Evolutionary conservation across 1,140 invertebrate species (phyloP).

Genomic region (Lysiphlebus fabarum): DNA sequence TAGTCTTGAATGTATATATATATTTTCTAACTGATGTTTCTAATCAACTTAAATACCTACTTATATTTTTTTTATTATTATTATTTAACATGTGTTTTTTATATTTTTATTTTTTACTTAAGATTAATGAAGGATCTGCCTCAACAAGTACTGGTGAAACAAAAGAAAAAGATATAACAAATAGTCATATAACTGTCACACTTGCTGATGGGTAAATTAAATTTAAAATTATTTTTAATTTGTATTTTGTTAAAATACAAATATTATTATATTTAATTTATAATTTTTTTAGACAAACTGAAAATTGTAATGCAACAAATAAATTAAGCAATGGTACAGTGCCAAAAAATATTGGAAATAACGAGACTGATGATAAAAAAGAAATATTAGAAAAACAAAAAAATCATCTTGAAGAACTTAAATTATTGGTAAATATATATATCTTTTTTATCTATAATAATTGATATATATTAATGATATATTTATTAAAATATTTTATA

Average conservation of each 20-base stretch:
- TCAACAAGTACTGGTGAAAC: constrained; percentile 45
- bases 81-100: too few species aligned
- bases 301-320: constrained; percentile 22
- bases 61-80: too few species aligned
- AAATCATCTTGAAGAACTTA: constrained; percentile 44
- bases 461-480: constrained; percentile 1
- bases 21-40: too few species aligned
- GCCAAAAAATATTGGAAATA: constrained; percentile 41
- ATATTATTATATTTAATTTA: neutral
- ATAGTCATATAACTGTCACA: constrained; percentile 51
- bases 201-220: constrained; percentile 43
- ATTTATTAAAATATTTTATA: constrained; percentile 10
- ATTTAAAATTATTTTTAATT: too few species aligned
- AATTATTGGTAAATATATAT: constrained; percentile 46
- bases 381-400: constrained; percentile 46
- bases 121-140: constrained; percentile 48
- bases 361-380: constrained; percentile 36
- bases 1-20: too few species aligned
- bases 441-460: too few species aligned
- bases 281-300: constrained; percentile 20
- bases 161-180: constrained; percentile 44
- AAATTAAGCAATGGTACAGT: constrained; percentile 53
- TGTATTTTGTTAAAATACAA: neutral
- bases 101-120: too few species aligned
- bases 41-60: too few species aligned